Conservation (phyloP, 2,797 vertebrate species). For the Sebastes miniatus region DNA sequence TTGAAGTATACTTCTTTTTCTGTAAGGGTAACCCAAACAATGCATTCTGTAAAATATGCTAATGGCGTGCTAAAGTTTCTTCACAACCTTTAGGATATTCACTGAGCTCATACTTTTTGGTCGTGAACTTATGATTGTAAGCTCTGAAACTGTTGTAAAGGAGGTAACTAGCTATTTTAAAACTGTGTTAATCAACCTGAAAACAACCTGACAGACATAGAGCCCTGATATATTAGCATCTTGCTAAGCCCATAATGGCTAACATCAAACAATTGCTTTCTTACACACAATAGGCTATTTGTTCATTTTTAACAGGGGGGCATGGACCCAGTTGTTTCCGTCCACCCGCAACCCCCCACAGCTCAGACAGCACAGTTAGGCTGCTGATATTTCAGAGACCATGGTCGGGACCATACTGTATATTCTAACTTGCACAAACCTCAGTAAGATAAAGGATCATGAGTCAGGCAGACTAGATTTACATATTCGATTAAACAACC, state of each 20-base stretch:
- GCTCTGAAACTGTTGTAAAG: background rate
- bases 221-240: background rate
- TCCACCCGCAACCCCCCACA: background rate
- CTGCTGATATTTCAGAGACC: too few species aligned
- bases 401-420: too few species aligned
- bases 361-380: too few species aligned
- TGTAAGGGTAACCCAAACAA: background rate
- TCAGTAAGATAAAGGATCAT: too few species aligned
- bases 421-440: too few species aligned
- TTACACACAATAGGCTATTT: background rate
- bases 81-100: background rate
- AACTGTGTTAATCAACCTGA: background rate
- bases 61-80: background rate
- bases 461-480: too few species aligned
- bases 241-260: background rate
- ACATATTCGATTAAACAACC: too few species aligned
- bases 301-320: too few species aligned
- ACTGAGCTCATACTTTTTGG: background rate
- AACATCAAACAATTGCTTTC: background rate
- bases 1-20: too few species aligned
- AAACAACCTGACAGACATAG: background rate
- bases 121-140: background rate
- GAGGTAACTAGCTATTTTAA: background rate
- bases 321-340: background rate
- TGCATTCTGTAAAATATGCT: background rate